Evolutionary conservation across 1,140 invertebrate genomes (phyloP).

Genomic region (Brachionus angularis): DNA sequence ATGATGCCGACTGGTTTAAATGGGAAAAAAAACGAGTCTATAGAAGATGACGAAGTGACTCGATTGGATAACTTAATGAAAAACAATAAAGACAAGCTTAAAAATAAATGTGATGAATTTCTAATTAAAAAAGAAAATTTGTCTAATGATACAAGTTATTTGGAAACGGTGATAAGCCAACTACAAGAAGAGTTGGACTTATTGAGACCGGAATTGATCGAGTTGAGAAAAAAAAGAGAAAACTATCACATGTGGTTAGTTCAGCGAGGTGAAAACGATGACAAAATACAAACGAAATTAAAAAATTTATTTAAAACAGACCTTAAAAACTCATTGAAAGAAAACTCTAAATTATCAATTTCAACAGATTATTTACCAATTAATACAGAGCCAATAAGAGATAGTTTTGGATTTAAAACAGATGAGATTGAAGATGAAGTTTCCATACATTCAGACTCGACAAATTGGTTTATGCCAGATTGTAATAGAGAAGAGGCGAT

Average conservation of each 20-base stretch:
- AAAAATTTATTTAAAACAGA: not conserved
- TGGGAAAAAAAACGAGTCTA: not conserved
- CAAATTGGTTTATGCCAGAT: conserved; percentile 23
- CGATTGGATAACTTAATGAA: conserved; percentile 24
- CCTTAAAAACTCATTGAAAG: not conserved
- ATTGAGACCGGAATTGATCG: conserved; percentile 22
- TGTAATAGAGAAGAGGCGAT: conserved; percentile 6
- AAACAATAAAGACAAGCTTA: conserved; percentile 11
- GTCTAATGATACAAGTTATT: conserved; percentile 15
- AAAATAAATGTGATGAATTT: conserved; percentile 9
- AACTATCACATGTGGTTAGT: conserved; percentile 44
- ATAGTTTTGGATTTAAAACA: not conserved
- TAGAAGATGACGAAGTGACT: not conserved
- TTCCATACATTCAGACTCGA: not conserved
- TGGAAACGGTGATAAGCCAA: conserved; percentile 14
- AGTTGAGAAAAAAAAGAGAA: conserved; percentile 37
- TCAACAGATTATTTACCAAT: not conserved
- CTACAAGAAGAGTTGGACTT: conserved; percentile 28
- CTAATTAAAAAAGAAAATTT: conserved; percentile 14
- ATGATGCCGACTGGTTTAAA: conserved; percentile 25
- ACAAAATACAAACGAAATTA: conserved; percentile 36
- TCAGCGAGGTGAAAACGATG: conserved; percentile 39
- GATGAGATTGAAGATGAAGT: not conserved
- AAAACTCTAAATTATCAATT: not conserved
- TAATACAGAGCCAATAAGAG: not conserved